A percentile compares a stretch with the other conserved stretches of the same genome.
These are phyloP conservation scores for Trichonephila clavata DNA, from an alignment of 1,140 invertebrate species.

Conservation along the genomic window DNA sequence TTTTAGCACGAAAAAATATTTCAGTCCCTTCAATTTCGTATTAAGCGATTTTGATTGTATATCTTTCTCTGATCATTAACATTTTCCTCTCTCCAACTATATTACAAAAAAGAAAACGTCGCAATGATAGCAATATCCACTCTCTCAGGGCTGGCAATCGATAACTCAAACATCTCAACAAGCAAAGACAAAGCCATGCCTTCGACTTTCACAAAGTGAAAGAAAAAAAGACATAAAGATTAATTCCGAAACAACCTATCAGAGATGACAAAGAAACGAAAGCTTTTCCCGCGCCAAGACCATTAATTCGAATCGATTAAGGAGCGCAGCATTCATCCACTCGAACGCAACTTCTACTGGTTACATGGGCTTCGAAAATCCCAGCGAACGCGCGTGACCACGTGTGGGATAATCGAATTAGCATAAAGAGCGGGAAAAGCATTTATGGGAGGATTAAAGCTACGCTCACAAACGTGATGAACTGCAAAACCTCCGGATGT, in stretches of 20 bases:
- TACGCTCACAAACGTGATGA: slow-evolving; percentile 3
- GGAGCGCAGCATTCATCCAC: not conserved
- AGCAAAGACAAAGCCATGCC: too few species aligned
- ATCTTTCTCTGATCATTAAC: too few species aligned
- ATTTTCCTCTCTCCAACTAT: too few species aligned
- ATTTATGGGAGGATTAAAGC: slow-evolving; percentile 5
- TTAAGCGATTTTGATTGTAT: too few species aligned
- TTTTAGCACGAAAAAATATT: too few species aligned
- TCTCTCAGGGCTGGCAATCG: too few species aligned
- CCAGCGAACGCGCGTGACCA: not conserved
- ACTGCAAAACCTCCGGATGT: not conserved
- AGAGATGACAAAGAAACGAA: not conserved
- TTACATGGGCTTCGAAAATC: not conserved
- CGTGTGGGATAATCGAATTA: not conserved
- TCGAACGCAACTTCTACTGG: not conserved
- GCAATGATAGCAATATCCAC: too few species aligned
- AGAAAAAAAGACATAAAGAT: too few species aligned
- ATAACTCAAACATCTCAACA: too few species aligned
- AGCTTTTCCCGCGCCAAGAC: not conserved
- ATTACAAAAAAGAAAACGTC: too few species aligned
- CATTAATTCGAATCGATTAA: not conserved
- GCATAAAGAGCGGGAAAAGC: slow-evolving; percentile 34
- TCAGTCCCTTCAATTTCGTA: too few species aligned
- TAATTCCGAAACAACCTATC: not conserved
- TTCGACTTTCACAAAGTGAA: too few species aligned